Conservation (phyloP, 1,140 invertebrate species). For the Ctenoplectra terminalis region DNA sequence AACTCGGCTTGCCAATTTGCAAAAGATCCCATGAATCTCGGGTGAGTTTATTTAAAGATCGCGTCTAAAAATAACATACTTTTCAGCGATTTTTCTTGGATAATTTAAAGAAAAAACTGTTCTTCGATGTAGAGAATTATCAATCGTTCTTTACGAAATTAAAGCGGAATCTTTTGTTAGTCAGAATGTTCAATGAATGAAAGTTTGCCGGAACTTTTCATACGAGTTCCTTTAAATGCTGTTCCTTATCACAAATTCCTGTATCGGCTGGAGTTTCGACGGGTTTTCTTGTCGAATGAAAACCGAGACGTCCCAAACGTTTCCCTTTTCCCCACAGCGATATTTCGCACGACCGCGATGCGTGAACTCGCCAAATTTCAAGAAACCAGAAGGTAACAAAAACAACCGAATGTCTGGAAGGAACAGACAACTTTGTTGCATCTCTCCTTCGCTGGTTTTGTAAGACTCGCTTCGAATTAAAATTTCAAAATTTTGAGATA, state of each 20-base stretch:
- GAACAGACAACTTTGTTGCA: background rate
- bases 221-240: conserved; percentile 39
- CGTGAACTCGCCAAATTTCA: conserved; percentile 7
- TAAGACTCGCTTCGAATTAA: background rate
- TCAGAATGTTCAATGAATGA: conserved; percentile 21
- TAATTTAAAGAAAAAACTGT: background rate
- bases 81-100: background rate
- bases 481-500: background rate
- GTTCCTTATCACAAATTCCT: conserved; percentile 37
- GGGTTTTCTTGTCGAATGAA: background rate
- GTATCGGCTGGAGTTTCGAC: background rate
- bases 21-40: background rate
- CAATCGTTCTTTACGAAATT: background rate
- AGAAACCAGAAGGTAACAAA: background rate
- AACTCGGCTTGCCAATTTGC: background rate
- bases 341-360: background rate
- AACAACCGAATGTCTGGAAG: background rate
- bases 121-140: conserved; percentile 28
- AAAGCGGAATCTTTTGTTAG: conserved; percentile 34
- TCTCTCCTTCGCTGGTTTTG: too few relatives aligned
- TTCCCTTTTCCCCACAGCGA: background rate
- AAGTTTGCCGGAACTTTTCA: conserved; percentile 1
- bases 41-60: too few relatives aligned
- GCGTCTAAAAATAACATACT: too few relatives aligned
- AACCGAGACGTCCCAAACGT: background rate